Evolutionary conservation across 2,113 vertebrate genomes (phyloP).

Genomic region (Pithys albifrons): DNA sequence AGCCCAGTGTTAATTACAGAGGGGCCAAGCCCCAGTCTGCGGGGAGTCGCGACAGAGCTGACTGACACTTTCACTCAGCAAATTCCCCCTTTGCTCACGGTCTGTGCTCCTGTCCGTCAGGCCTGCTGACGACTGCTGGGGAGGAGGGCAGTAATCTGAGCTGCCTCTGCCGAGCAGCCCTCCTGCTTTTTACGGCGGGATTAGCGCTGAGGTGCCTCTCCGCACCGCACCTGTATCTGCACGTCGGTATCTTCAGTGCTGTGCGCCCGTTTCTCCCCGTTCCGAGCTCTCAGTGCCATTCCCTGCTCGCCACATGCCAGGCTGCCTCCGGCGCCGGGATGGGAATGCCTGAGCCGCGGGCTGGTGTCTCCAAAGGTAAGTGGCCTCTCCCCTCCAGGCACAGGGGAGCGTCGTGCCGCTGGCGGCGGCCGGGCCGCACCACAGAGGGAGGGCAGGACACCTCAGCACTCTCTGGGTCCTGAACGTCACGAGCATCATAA

Average conservation of each 20-base stretch:
- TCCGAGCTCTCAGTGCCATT: background rate
- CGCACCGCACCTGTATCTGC: constrained; percentile 68
- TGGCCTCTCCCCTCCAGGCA: background rate
- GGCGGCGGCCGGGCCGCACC: background rate
- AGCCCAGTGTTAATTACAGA: background rate
- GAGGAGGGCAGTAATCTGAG: constrained; percentile 78
- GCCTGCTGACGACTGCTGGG: constrained; percentile 73
- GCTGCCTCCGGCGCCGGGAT: background rate
- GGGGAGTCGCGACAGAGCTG: background rate
- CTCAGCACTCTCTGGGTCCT: background rate
- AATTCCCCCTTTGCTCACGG: constrained; percentile 63
- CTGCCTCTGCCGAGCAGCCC: constrained; percentile 61
- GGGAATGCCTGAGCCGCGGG: background rate
- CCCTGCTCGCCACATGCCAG: background rate
- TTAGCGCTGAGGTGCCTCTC: constrained; percentile 44
- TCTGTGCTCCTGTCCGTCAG: constrained; percentile 67
- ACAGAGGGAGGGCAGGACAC: background rate
- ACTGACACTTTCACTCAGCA: constrained; percentile 20
- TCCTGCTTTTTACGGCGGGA: background rate
- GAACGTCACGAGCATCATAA: background rate
- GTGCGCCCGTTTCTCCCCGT: background rate
- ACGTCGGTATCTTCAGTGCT: background rate
- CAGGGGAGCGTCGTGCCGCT: background rate
- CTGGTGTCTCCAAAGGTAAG: constrained; percentile 62
- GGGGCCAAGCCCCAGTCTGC: background rate